Conservation (phyloP, 2,888 invertebrate genomes). For the Hemicrepidius hirtus region DNA sequence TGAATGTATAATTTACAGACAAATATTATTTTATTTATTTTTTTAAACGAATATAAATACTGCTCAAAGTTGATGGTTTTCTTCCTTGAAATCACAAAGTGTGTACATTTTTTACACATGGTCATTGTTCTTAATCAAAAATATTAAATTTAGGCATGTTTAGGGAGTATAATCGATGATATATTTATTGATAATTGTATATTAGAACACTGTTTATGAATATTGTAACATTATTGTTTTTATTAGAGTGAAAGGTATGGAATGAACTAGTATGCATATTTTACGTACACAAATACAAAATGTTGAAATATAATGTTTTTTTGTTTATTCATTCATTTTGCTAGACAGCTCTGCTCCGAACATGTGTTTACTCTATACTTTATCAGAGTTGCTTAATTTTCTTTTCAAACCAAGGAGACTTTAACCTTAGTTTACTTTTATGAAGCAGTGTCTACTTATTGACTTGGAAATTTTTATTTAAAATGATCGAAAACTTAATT, state of each 20-base stretch:
- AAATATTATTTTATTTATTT: too few species aligned
- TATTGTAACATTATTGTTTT: conserved; percentile 23
- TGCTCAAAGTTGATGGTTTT: conserved; percentile 21
- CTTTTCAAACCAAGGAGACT: too few species aligned
- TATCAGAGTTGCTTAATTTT: too few species aligned
- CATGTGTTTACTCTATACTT: too few species aligned
- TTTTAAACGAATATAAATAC: too few species aligned
- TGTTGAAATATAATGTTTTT: conserved; percentile 30
- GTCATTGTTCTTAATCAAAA: conserved; percentile 14
- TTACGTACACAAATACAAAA: conserved; percentile 40
- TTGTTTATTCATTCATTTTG: too few species aligned
- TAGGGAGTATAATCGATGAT: conserved; percentile 11
- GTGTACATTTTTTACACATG: neutral
- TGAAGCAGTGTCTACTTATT: too few species aligned
- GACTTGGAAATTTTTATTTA: too few species aligned
- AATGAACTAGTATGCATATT: conserved; percentile 37
- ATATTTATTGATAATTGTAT: conserved; percentile 18
- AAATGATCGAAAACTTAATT: too few species aligned
- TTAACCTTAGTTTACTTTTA: too few species aligned
- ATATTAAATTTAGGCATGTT: conserved; percentile 10
- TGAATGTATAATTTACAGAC: too few species aligned
- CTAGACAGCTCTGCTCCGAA: too few species aligned
- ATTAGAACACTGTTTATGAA: conserved; percentile 18
- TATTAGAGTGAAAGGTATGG: conserved; percentile 34
- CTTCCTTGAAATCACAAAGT: neutral